Base-by-base conservation (phyloP, 2,888 invertebrate species). In the Cantharis nigra region DNA sequence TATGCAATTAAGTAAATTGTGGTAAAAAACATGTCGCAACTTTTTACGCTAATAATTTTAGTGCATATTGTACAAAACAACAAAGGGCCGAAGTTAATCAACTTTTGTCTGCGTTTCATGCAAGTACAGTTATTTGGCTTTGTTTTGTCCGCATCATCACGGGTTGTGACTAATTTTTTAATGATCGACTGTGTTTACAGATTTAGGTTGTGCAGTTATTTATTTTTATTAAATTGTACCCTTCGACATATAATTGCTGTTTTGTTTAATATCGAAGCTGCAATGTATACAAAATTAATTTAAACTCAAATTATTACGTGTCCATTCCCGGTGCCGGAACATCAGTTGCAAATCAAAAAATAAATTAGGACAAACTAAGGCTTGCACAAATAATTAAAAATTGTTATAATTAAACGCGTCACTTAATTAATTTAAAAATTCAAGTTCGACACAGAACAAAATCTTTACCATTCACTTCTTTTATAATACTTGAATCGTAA, bases 91-190 rank as follows among this genome's bases (percentile, higher is more conserved):
- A 67, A 67, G 65, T 67, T 26, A 67, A 67, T 67, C 65, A 23
- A 67, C 26, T 64, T 64, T 67, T 67, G 65, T 67, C 13, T 67
- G 65, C n/a, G 23, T 67, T 67, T 67, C 20, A 11, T 26, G 49
- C 23, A 69, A 69, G 69, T 30, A 69, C 69, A 13, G 69, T 69
- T 70, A 70, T 33, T 30, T 30, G 63, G 74, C 71, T 71, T 74
- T 77, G 74, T 74, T 74, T 77, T 74, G 71, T 49, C 14, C 63
- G 63, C 70, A 74, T 74, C 74, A 64, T 30, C 74, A 73, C 70
- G 73, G 73, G 70, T 63, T 77, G 77, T 72, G 74, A 77, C 74
- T 74, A 77, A 77, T 77, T 77, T 77, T 77, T 77, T 77, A 77
- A 77, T 74, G 77, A 69, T 71, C 30, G 49, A 69, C 49, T 65